Conservation (phyloP, 2,113 vertebrate genomes). For the Stegastes partitus region DNA sequence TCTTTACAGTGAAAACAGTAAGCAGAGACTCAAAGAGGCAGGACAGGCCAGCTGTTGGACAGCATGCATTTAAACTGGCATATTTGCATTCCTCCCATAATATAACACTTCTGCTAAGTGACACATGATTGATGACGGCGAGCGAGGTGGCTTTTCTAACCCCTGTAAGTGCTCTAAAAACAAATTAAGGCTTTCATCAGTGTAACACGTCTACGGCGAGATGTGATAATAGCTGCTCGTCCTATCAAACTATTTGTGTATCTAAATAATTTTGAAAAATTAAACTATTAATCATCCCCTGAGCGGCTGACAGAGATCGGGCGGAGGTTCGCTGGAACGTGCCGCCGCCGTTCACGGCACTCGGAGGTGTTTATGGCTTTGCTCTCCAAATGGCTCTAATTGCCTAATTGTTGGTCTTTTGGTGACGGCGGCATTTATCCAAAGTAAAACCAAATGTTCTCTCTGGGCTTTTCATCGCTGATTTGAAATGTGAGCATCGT, state of each 20-base stretch:
- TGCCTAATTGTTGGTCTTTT: conserved; percentile 83
- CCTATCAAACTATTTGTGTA: conserved; percentile 86
- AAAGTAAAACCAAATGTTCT: conserved; percentile 87
- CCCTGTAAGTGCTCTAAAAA: conserved; percentile 86
- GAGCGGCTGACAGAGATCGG: conserved; percentile 75
- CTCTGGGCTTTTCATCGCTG: conserved; percentile 57
- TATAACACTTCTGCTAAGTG: conserved; percentile 82
- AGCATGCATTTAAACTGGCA: conserved; percentile 73
- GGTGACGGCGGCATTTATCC: conserved; percentile 76
- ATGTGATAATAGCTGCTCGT: conserved; percentile 86
- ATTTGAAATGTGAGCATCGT: conserved; percentile 40
- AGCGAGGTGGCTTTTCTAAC: conserved; percentile 82
- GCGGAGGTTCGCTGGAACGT: conserved; percentile 51
- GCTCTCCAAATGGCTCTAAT: conserved; percentile 84
- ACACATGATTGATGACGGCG: conserved; percentile 88
- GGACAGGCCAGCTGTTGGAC: conserved; percentile 71
- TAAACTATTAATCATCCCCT: conserved; percentile 87
- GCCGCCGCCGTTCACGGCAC: conserved; percentile 66
- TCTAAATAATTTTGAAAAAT: conserved; percentile 87
- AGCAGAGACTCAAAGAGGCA: conserved; percentile 54
- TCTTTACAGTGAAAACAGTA: conserved; percentile 76
- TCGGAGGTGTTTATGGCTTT: conserved; percentile 83
- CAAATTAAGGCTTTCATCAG: conserved; percentile 89
- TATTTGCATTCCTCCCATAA: conserved; percentile 82
- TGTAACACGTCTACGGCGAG: conserved; percentile 85